These are phyloP conservation scores for Ornithorhynchus anatinus DNA, from an alignment of 2,113 vertebrate genomes.

Conservation along the genomic window DNA sequence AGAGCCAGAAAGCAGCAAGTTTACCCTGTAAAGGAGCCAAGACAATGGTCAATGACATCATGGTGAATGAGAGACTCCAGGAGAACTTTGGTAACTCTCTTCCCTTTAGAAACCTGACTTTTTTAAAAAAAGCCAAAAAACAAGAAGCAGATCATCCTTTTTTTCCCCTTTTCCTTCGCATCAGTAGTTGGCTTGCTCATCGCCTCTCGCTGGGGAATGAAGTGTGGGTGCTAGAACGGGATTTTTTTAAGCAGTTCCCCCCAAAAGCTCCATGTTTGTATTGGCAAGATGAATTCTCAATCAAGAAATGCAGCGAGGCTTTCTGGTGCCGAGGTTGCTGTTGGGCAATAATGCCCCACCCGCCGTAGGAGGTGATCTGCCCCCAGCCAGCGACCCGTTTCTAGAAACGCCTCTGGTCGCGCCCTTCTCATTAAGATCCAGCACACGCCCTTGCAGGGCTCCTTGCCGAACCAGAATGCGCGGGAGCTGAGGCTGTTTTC, in stretches of 20 bases:
- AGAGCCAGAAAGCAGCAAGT: background rate
- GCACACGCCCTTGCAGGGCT: constrained; percentile 71
- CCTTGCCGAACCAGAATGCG: constrained; percentile 76
- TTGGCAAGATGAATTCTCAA: constrained; percentile 36
- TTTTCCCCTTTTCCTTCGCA: too few relatives aligned
- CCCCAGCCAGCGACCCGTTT: constrained; percentile 69
- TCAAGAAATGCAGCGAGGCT: background rate
- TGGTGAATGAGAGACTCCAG: background rate
- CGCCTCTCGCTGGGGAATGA: background rate
- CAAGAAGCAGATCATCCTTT: too few relatives aligned
- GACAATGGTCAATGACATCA: background rate
- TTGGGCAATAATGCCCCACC: constrained; percentile 72
- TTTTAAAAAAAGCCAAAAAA: background rate
- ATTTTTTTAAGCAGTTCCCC: constrained; percentile 2
- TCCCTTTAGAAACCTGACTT: background rate
- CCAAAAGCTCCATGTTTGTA: constrained; percentile 17
- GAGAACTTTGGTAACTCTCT: background rate
- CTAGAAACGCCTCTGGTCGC: constrained; percentile 70
- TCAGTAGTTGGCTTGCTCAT: too few relatives aligned
- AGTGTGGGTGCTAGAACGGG: background rate
- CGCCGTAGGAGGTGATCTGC: constrained; percentile 69
- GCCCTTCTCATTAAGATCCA: constrained; percentile 67
- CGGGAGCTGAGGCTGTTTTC: constrained; percentile 64
- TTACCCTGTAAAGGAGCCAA: background rate
- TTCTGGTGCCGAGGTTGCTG: constrained; percentile 44